Base-by-base conservation (phyloP, 1,140 invertebrate species). In the Callitettix versicolor region DNA sequence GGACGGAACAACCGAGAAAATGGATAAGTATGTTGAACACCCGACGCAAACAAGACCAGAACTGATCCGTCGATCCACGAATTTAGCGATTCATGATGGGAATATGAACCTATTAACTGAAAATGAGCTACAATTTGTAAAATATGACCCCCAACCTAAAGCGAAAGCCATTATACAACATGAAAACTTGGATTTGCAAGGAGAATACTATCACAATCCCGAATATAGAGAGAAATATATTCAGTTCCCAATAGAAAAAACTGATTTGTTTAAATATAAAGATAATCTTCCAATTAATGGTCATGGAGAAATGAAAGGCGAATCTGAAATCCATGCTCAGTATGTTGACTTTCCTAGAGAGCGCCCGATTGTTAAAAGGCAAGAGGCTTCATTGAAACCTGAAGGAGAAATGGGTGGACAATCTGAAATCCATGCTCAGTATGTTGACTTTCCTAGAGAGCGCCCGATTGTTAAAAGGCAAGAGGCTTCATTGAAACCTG, bases 161-260 rank as follows among this genome's bases (percentile, higher is more conserved):
- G 33, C 18, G 14, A 42, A 24, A 43, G 41, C 14, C 52, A 38
- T 14, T 1, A 41, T 20, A 30, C 22, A 38, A n/a, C 34, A 15
- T 5, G 36, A 36, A 15, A 55, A 52, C 18, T 22, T 61, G 12
- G 54, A 55, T 24, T 42, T 54, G 36, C 46, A 57, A 41, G 57
- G 60, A 12, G 34, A 33, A 9, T 42, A 51, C 17, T 46, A 57
- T 17, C 21, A 33, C 34, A 49, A 36, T 18, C 33, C 59, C 2
- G 61, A 62, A 36, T 56, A 53, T 18, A 58, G 49, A 40, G 56
- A 55, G 22, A 56, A 60, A 34, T 62, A 52, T 42, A 55, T 53
- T 9, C 56, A 59, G n/a, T 56, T 56, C 43, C 57, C 58, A 12
- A 46, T 48, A n/a, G 33, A 58, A 14, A 47, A 30, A 30, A 30